phyloP scores from a whole-genome alignment of 2,113 vertebrate species.

The Mustela nigripes region DNA sequence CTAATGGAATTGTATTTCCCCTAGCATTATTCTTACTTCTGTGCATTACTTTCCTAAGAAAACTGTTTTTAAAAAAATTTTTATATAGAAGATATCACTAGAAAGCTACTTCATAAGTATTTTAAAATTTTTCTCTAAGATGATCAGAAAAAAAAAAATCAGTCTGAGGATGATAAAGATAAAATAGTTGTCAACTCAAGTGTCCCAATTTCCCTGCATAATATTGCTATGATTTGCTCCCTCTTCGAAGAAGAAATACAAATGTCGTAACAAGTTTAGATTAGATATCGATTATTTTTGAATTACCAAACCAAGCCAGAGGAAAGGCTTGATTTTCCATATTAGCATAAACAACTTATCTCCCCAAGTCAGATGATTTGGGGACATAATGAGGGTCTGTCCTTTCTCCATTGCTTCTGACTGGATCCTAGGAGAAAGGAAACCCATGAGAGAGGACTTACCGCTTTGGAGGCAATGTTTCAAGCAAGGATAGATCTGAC shows the following conservation, averaged over 20 bases:
- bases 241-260: not conserved
- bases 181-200: not conserved
- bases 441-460: not conserved
- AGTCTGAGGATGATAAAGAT: not conserved
- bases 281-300: not conserved
- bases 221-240: not conserved
- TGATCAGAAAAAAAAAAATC: not conserved
- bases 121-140: not conserved
- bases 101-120: not conserved
- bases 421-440: not conserved
- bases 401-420: not conserved
- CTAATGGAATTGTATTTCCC: not conserved
- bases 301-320: not conserved
- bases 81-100: not conserved
- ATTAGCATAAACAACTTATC: not conserved
- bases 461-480: not conserved
- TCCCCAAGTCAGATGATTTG: not conserved
- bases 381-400: not conserved
- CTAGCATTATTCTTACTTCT: not conserved
- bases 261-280: not conserved
- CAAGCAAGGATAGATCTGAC: too few relatives aligned
- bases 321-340: not conserved
- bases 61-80: not conserved
- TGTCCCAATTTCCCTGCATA: not conserved
- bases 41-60: not conserved